A percentile compares a stretch with the other conserved stretches of the same genome.
These are phyloP conservation scores for Paramormyrops kingsleyae DNA, from an alignment of 2,113 vertebrate species.

Conservation along the genomic window DNA sequence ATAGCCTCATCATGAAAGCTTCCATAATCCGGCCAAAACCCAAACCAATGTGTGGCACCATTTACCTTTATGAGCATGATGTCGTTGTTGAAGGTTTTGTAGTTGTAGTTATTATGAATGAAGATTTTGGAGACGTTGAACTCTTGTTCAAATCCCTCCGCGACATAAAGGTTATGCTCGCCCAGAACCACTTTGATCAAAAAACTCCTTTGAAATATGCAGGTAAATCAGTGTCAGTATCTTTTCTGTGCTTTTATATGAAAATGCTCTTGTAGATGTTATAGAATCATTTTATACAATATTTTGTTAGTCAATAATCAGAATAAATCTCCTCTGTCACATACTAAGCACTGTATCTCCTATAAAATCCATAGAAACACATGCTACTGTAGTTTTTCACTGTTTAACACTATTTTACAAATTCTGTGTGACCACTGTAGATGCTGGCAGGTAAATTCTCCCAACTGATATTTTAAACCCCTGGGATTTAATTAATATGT, in stretches of 20 bases:
- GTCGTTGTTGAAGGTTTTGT: constrained; percentile 55
- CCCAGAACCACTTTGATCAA: constrained; percentile 52
- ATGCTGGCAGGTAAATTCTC: not conserved
- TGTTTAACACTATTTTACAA: not conserved
- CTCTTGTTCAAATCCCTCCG: constrained; percentile 48
- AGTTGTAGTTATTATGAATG: constrained; percentile 41
- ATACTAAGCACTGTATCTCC: not conserved
- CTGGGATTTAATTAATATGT: not conserved
- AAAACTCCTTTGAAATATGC: constrained; percentile 33
- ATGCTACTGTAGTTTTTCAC: not conserved
- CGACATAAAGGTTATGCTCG: constrained; percentile 37
- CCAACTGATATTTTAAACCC: not conserved
- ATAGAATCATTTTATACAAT: not conserved
- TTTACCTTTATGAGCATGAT: constrained; percentile 65
- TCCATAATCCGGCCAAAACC: not conserved
- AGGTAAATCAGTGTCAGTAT: not conserved
- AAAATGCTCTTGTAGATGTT: not conserved
- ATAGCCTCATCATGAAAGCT: not conserved
- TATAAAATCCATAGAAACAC: not conserved
- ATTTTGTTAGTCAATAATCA: not conserved
- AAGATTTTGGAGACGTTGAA: constrained; percentile 44
- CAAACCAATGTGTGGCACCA: not conserved
- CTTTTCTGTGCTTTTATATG: not conserved
- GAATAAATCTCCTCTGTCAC: not conserved
- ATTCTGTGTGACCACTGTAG: not conserved